Evolutionary conservation across 2,888 invertebrate genomes (phyloP), one percentile per base, ranked within the genome.

Genomic region (Dysmachus trigonus): DNA sequence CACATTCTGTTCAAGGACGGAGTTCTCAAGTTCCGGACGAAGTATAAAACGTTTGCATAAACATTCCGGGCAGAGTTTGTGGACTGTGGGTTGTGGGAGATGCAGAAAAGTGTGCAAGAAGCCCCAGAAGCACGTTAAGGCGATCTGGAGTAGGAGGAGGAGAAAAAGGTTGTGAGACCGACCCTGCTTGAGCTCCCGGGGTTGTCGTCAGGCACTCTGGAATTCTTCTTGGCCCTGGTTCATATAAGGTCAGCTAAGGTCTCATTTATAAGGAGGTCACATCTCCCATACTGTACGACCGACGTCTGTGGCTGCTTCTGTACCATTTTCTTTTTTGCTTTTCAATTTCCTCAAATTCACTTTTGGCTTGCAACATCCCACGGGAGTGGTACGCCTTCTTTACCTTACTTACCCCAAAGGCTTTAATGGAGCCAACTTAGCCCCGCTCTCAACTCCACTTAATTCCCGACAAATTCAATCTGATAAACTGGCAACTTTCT

Each of bases 401-500:
- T 47, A n/a, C 47, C 47, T 47, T 47, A n/a, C 47, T n/a, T 47
- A n/a, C 47, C 47, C 47, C 47, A 18, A 47, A n/a, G 47, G 47
- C n/a, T 47, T n/a, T 18, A 47, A 6, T 47, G 47, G 47, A 47
- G 47, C 47, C 47, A 47, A 47, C 47, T 47, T 7, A 47, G 22
- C 22, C 77, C 47, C 47, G 47, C 15, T 47, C 47, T n/a, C 47
- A 77, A 77, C 77, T 77, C 22, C 77, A 47, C 77, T 77, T 35
- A 77, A 77, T 77, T 77, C 47, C 7, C 47, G 38, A 77, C 77
- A 51, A n/a, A 77, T 77, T 77, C 77, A 77, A 77, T 77, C 77
- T 77, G 77, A 77, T 77, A 77, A 77, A 47, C 41, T 47, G 77
- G 47, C 15, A 77, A 77, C 41, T 77, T 77, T 77, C 30, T 41